phyloP scores from a whole-genome alignment of 1,140 invertebrate species.

The Acromyrmex heyeri region DNA sequence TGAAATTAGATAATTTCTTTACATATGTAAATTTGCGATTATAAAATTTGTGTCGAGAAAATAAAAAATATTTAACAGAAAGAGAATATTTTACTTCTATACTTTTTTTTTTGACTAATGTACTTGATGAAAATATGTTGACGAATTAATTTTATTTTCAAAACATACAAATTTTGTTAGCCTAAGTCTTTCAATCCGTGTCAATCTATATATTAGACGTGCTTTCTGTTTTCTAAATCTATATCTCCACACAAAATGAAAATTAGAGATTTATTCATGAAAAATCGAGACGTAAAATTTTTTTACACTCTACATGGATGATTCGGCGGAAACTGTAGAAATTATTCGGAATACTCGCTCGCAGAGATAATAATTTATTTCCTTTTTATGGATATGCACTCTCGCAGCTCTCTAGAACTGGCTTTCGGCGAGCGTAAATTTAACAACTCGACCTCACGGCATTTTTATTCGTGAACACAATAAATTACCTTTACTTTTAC shows the following conservation, averaged over 20 bases:
- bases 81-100: too few relatives aligned
- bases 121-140: not conserved
- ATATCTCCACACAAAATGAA: not conserved
- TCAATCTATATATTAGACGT: not conserved
- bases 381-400: slow-evolving; percentile 11
- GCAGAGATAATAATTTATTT: slow-evolving; percentile 57
- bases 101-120: not conserved
- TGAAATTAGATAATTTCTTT: not conserved
- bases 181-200: not conserved
- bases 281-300: slow-evolving; percentile 21
- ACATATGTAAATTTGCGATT: not conserved
- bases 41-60: not conserved
- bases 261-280: not conserved
- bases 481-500: slow-evolving; percentile 61
- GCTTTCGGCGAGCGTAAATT: slow-evolving; percentile 61
- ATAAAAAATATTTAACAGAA: not conserved
- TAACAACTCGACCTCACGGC: slow-evolving; percentile 54
- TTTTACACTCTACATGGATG: slow-evolving; percentile 3
- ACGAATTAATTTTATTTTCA: not conserved
- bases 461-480: slow-evolving; percentile 57
- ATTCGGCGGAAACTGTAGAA: slow-evolving; percentile 14
- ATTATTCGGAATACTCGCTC: slow-evolving; percentile 22
- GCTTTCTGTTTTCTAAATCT: not conserved
- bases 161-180: not conserved
- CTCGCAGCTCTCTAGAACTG: slow-evolving; percentile 17